Evolutionary conservation across 2,888 invertebrate species (phyloP).

Genomic region (Drosophila subsilvestris): DNA sequence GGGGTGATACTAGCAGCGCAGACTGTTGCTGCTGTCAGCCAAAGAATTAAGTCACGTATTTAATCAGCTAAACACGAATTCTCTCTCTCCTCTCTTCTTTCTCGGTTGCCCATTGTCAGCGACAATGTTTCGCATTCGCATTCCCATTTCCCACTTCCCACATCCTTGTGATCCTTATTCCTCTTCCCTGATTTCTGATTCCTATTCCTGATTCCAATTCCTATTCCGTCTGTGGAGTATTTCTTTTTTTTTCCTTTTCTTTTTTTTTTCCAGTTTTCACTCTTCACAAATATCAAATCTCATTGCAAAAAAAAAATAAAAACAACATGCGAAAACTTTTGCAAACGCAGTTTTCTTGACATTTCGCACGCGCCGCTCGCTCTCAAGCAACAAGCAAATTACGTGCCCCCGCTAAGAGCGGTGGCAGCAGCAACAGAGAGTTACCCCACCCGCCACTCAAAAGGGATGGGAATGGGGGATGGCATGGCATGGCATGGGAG

Average conservation of each 20-base stretch:
- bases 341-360: slow-evolving; percentile 20
- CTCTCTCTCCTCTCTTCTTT: neutral
- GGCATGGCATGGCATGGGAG: neutral
- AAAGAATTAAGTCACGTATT: slow-evolving; percentile 83
- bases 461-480: neutral
- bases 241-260: neutral
- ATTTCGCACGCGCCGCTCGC: slow-evolving; percentile 72
- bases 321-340: slow-evolving; percentile 5
- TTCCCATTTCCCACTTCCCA: slow-evolving; percentile 24
- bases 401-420: slow-evolving; percentile 66
- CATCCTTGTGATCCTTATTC: slow-evolving; percentile 5
- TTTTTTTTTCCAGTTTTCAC: neutral
- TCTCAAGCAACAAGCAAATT: slow-evolving; percentile 62
- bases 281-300: slow-evolving; percentile 44
- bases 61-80: slow-evolving; percentile 82
- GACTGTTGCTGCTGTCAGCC: slow-evolving; percentile 57
- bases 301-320: slow-evolving; percentile 34
- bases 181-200: slow-evolving; percentile 5
- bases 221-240: slow-evolving; percentile 17
- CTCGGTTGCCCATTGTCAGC: slow-evolving; percentile 9
- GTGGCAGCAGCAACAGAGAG: neutral
- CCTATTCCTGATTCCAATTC: slow-evolving; percentile 24
- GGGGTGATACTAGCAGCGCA: neutral
- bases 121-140: slow-evolving; percentile 23
- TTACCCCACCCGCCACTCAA: neutral